phyloP scores from a whole-genome alignment of 2,888 invertebrate species.

The Craniophora ligustri region DNA sequence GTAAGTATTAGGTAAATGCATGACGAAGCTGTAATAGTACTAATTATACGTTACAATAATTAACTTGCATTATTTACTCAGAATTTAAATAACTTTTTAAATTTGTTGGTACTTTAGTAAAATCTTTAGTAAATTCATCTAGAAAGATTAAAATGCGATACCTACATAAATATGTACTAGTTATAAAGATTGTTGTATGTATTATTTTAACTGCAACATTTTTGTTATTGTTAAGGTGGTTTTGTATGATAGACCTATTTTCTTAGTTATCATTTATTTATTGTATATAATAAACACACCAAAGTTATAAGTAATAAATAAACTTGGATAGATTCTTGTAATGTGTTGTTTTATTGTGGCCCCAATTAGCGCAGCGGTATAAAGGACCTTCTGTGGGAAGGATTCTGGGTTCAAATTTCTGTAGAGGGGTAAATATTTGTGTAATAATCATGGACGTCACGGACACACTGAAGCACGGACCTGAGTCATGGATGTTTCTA shows the following conservation, averaged over 20 bases:
- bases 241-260: slow-evolving; percentile 76
- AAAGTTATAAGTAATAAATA: slow-evolving; percentile 87
- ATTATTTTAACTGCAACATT: slow-evolving; percentile 60
- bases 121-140: slow-evolving; percentile 70
- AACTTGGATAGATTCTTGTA: slow-evolving; percentile 84
- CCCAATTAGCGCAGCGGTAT: no score
- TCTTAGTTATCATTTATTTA: slow-evolving; percentile 82
- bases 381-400: no score
- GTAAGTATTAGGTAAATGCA: slow-evolving; percentile 25
- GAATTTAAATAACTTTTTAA: slow-evolving; percentile 42
- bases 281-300: slow-evolving; percentile 87
- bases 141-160: slow-evolving; percentile 46
- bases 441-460: no score
- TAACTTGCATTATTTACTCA: slow-evolving; percentile 42
- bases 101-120: slow-evolving; percentile 67
- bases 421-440: no score
- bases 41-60: slow-evolving; percentile 31
- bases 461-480: no score
- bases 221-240: slow-evolving; percentile 68
- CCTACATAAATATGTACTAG: slow-evolving; percentile 38
- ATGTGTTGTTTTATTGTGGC: slow-evolving; percentile 72
- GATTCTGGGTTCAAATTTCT: no score
- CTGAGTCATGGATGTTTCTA: no score
- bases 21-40: slow-evolving; percentile 26
- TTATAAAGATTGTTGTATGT: slow-evolving; percentile 60